Conservation (phyloP, 2,113 vertebrate genomes). For the Anseranas semipalmata region DNA sequence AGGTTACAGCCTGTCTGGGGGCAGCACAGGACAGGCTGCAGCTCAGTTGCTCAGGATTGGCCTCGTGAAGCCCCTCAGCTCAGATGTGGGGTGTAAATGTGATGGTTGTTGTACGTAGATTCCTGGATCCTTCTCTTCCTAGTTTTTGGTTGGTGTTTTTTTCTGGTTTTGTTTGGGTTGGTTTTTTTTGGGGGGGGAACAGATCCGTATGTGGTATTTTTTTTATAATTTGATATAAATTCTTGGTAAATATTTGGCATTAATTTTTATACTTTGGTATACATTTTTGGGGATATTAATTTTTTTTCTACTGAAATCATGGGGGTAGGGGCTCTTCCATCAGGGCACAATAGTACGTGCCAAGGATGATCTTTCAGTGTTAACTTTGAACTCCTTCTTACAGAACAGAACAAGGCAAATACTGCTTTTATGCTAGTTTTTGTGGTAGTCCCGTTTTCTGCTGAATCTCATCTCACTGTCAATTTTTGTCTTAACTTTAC, state of each 20-base stretch:
- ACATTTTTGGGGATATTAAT: neutral
- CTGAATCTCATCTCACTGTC: neutral
- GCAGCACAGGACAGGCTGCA: neutral
- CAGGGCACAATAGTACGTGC: rapidly evolving
- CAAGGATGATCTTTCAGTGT: neutral
- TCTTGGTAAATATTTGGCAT: neutral
- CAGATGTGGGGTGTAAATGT: neutral
- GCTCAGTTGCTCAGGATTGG: neutral
- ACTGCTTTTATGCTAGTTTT: neutral
- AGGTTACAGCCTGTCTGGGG: neutral
- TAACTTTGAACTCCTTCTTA: neutral
- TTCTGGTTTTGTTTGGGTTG: neutral
- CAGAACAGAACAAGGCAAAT: neutral
- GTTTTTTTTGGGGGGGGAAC: neutral
- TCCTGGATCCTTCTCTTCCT: neutral
- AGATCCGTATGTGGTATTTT: neutral
- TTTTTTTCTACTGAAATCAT: neutral
- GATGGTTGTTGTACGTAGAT: neutral
- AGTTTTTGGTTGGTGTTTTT: neutral
- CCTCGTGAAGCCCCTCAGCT: neutral
- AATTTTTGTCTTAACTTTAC: neutral
- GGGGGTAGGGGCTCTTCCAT: neutral
- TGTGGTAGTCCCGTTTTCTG: neutral
- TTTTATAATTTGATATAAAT: neutral
- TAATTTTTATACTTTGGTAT: neutral